These are phyloP conservation scores for Lampris incognitus DNA, from an alignment of 2,113 vertebrate species.

Conservation along the genomic window DNA sequence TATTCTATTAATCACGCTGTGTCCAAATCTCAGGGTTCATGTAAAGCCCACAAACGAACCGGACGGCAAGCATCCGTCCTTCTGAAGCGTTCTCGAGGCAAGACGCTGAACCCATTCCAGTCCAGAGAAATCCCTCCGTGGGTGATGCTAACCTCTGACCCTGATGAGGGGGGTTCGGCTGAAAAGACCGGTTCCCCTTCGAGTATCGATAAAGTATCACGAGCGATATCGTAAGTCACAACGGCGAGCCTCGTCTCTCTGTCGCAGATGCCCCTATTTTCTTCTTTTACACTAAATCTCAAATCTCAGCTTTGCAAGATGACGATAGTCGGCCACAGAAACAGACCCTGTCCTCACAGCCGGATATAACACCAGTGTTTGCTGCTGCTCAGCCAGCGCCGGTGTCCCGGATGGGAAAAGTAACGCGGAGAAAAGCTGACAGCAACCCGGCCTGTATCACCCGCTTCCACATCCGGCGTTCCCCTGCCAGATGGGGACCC, in stretches of 20 bases:
- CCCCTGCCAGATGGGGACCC: conserved; percentile 79
- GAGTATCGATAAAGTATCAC: neutral
- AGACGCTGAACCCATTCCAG: neutral
- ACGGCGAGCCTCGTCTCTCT: no score
- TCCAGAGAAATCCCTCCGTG: no score
- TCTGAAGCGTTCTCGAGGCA: neutral
- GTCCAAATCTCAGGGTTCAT: no score
- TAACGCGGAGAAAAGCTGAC: conserved; percentile 46
- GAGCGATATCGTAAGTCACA: no score
- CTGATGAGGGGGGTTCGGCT: neutral
- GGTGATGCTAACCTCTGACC: conserved; percentile 11
- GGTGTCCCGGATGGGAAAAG: conserved; percentile 40
- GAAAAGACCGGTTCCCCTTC: neutral
- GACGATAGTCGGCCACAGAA: no score
- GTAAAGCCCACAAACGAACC: no score
- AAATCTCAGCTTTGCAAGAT: no score
- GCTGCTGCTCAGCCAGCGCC: conserved; percentile 2
- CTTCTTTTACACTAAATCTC: no score
- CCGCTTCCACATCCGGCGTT: conserved; percentile 15
- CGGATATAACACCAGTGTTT: neutral
- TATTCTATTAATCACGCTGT: no score
- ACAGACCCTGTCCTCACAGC: neutral
- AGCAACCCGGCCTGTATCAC: conserved; percentile 37
- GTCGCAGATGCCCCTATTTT: no score
- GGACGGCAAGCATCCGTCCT: neutral